A percentile compares a stretch with the other conserved stretches of the same genome.
Evolutionary conservation across 2,113 vertebrate genomes (phyloP).

Genomic region (Elephantulus edwardii): DNA sequence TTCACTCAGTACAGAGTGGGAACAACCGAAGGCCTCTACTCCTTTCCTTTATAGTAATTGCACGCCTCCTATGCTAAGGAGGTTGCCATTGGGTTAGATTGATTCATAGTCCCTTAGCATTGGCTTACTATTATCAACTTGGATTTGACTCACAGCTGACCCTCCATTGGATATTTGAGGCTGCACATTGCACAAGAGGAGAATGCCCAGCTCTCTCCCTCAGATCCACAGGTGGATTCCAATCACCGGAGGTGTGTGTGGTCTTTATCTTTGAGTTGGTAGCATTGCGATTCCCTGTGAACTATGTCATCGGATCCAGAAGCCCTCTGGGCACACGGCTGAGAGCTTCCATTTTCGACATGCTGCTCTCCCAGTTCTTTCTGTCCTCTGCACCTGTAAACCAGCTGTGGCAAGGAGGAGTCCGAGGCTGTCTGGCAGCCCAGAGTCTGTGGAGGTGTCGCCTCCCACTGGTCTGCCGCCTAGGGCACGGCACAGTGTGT

Average conservation of each 20-base stretch:
- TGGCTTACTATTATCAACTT: too few species aligned
- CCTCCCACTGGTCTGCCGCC: not conserved
- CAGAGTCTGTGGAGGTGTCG: not conserved
- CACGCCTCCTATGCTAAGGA: not conserved
- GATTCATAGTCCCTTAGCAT: too few species aligned
- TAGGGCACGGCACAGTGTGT: not conserved
- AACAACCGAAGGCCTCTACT: not conserved
- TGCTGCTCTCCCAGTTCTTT: not conserved
- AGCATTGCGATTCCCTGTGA: too few species aligned
- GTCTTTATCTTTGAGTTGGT: too few species aligned
- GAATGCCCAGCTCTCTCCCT: too few species aligned
- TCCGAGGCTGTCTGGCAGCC: fast-evolving
- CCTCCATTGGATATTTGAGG: too few species aligned
- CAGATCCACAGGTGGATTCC: too few species aligned
- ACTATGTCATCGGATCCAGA: not conserved
- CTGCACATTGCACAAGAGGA: too few species aligned
- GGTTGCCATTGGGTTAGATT: too few species aligned
- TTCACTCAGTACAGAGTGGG: not conserved
- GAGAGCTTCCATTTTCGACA: not conserved
- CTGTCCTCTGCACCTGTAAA: not conserved
- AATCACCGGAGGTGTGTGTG: too few species aligned
- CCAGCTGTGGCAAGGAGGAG: not conserved
- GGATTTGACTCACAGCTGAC: too few species aligned
- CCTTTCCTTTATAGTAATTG: not conserved
- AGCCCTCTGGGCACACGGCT: too few species aligned